These are phyloP conservation scores for Agapornis roseicollis DNA, from an alignment of 2,113 vertebrate genomes.

Conservation along the genomic window DNA sequence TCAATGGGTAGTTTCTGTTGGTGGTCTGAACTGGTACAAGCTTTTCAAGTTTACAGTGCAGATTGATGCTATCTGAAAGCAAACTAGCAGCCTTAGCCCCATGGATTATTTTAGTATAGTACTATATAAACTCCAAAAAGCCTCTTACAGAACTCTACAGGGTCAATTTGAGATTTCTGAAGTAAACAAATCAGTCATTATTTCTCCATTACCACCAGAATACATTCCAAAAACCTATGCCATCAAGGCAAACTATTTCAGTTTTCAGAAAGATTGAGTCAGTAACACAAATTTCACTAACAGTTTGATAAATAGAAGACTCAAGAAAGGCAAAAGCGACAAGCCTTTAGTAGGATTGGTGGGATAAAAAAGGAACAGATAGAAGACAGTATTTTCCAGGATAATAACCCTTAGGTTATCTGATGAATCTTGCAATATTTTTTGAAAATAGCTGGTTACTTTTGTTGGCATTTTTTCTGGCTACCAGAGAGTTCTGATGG, in stretches of 20 bases:
- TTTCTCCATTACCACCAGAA: rapidly evolving
- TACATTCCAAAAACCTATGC: neutral
- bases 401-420: neutral
- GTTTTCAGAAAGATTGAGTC: neutral
- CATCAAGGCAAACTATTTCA: neutral
- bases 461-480: neutral
- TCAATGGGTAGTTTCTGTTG: neutral
- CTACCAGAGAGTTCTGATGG: neutral
- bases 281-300: neutral
- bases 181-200: neutral
- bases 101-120: neutral
- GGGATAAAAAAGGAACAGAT: neutral
- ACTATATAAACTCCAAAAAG: neutral
- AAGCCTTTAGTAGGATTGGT: neutral
- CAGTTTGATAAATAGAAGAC: neutral
- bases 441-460: neutral
- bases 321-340: neutral
- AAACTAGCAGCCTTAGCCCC: neutral
- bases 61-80: neutral
- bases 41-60: neutral
- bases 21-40: neutral
- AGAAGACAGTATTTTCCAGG: neutral
- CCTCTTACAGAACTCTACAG: neutral
- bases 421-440: neutral
- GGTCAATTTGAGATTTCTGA: neutral